Conservation (phyloP, 2,888 invertebrate species). For the Bembecia ichneumoniformis region DNA sequence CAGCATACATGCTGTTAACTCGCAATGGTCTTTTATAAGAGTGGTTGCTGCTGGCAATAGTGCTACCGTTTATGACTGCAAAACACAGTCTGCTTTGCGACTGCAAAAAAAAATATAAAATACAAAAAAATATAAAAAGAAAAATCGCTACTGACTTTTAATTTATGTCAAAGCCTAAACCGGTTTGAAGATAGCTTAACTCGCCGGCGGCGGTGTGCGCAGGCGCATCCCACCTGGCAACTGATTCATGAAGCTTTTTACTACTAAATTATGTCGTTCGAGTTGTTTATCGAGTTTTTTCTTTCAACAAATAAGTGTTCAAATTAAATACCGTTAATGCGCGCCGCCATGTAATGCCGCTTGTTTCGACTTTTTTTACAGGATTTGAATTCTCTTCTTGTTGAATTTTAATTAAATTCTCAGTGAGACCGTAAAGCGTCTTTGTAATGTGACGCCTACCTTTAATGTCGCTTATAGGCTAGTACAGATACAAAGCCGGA, state of each 20-base stretch:
- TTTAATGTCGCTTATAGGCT: too few relatives aligned
- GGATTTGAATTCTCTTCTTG: slow-evolving; percentile 9
- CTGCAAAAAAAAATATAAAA: background rate
- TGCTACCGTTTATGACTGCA: too few relatives aligned
- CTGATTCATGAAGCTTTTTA: slow-evolving; percentile 28
- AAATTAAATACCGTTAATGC: slow-evolving; percentile 45
- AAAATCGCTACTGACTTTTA: background rate
- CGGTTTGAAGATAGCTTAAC: slow-evolving; percentile 14
- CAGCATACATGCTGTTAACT: too few relatives aligned
- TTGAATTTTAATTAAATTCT: slow-evolving; percentile 10
- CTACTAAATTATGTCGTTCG: slow-evolving; percentile 26
- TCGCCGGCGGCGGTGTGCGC: slow-evolving; percentile 9
- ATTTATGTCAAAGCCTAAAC: slow-evolving; percentile 11
- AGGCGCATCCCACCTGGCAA: slow-evolving; percentile 29
- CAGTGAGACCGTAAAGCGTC: background rate
- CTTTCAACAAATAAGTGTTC: slow-evolving; percentile 30
- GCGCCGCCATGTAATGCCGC: slow-evolving; percentile 28
- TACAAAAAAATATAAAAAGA: background rate
- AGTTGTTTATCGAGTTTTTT: slow-evolving; percentile 30
- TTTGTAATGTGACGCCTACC: background rate
- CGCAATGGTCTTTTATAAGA: too few relatives aligned
- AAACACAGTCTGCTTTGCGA: too few relatives aligned
- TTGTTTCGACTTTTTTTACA: slow-evolving; percentile 12
- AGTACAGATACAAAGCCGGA: too few relatives aligned
- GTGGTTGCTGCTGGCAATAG: too few relatives aligned